Evolutionary conservation across 1,140 invertebrate genomes (phyloP), one percentile per base, ranked within the genome.

Genomic region (Macrotrachela quadricornifera): DNA sequence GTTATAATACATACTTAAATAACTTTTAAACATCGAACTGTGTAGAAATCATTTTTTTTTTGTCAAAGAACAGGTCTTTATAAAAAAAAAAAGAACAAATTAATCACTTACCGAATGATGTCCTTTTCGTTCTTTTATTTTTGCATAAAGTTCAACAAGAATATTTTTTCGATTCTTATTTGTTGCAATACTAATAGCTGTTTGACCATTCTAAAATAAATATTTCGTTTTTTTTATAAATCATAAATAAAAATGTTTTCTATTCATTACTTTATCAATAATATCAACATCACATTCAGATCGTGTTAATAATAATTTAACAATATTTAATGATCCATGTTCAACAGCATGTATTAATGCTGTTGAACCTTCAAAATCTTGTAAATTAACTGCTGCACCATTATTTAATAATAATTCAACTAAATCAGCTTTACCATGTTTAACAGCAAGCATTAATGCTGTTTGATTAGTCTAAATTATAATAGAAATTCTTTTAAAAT

Each of bases 311-410:
- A 92, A 72, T 51, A 81, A 71, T 62, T 80, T 79, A 10, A 87
- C 83, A 58, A 91, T 81, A 50, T 86, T 82, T 10, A 78, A 76
- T 59, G 87, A 81, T 2, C 87, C 86, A 65, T 92, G 86, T 64
- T 92, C 87, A 18, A 83, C 82, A 13, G 85, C 86, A 68, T 85
- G 90, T 87, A 92, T 92, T 37, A 92, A 69, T 8, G 86, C 84
- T 1, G 86, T 88, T 54, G 83, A 87, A 13, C 87, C 87, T 66
- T 92, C 86, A 62, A 85, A 81, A 63, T 92, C 86, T 69, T 85
- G 82, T 50, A 83, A 80, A 63, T 92, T 92, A 6, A 88, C 76
- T 60, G 86, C 82, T 1, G 86, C 87, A 17, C 85, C 85, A 51
- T 78, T 78, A 52, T 83, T 79, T 43, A 90, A 63, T 15, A 92